phyloP scores from a whole-genome alignment of 2,888 invertebrate species.

The Hemistola chrysoprasaria region DNA sequence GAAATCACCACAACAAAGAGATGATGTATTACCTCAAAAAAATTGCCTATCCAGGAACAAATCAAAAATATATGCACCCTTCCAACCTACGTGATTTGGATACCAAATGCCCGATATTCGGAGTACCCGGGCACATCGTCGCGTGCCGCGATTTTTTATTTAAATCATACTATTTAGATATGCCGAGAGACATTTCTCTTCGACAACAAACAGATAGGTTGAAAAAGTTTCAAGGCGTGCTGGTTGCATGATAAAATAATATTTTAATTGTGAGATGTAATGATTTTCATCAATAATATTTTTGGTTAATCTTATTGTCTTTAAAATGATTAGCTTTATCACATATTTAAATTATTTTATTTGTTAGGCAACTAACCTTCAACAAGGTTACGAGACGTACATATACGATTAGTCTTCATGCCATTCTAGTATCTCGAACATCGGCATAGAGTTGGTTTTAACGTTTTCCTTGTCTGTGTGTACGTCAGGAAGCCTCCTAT shows the following conservation, averaged over 20 bases:
- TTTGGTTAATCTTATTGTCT: no score
- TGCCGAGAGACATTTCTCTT: conserved; percentile 67
- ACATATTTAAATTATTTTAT: no score
- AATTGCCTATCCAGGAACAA: conserved; percentile 74
- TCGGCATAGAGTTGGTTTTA: conserved; percentile 10
- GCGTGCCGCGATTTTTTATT: conserved; percentile 79
- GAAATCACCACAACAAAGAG: conserved; percentile 42
- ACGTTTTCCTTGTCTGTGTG: conserved; percentile 15
- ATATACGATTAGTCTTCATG: not conserved
- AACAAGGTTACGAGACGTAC: not conserved
- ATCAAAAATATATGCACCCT: conserved; percentile 83
- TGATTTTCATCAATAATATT: conserved; percentile 16
- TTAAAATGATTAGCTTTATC: no score
- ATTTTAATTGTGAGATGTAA: not conserved
- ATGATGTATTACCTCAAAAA: conserved; percentile 63
- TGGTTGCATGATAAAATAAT: no score
- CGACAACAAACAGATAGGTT: conserved; percentile 53
- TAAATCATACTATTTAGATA: conserved; percentile 79
- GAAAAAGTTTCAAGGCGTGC: conserved; percentile 39
- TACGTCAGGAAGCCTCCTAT: conserved; percentile 28
- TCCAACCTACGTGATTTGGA: conserved; percentile 71
- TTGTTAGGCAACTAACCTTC: conserved; percentile 9
- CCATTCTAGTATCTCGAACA: conserved; percentile 1
- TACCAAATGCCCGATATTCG: conserved; percentile 68
- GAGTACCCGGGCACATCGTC: conserved; percentile 65